A percentile compares a stretch with the other conserved stretches of the same genome.
These are phyloP conservation scores for Acleris laterana DNA, from an alignment of 2,888 invertebrate genomes.

Conservation along the genomic window DNA sequence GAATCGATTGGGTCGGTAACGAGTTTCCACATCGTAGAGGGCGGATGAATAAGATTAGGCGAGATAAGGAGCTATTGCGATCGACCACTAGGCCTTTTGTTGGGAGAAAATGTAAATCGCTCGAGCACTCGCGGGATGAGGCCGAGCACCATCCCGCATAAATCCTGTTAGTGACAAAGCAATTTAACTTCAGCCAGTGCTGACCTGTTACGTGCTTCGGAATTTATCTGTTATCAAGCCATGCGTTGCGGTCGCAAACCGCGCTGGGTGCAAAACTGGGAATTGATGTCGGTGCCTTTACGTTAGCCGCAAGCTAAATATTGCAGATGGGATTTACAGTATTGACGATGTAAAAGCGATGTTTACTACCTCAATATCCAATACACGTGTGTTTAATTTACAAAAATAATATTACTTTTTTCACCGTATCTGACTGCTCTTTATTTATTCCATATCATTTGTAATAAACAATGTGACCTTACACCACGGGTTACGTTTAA, in stretches of 20 bases:
- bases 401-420: too few relatives aligned
- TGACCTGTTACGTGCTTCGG: conserved; percentile 51
- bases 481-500: conserved; percentile 26
- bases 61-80: conserved; percentile 57
- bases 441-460: conserved; percentile 12
- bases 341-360: too few relatives aligned
- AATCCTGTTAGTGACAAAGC: conserved; percentile 59
- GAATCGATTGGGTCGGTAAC: conserved; percentile 52
- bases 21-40: conserved; percentile 55
- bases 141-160: conserved; percentile 40
- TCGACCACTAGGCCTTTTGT: conserved; percentile 55
- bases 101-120: conserved; percentile 62
- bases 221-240: conserved; percentile 46
- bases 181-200: conserved; percentile 62
- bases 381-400: too few relatives aligned
- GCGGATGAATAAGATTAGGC: conserved; percentile 61
- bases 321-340: neutral
- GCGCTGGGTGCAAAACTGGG: conserved; percentile 26
- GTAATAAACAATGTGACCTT: conserved; percentile 32
- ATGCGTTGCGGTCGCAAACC: conserved; percentile 36
- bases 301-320: conserved; percentile 7
- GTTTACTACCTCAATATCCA: too few relatives aligned
- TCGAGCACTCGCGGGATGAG: conserved; percentile 35
- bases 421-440: neutral
- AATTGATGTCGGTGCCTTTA: conserved; percentile 17